These are phyloP conservation scores for Garra rufa DNA, from an alignment of 2,113 vertebrate species.

Conservation along the genomic window DNA sequence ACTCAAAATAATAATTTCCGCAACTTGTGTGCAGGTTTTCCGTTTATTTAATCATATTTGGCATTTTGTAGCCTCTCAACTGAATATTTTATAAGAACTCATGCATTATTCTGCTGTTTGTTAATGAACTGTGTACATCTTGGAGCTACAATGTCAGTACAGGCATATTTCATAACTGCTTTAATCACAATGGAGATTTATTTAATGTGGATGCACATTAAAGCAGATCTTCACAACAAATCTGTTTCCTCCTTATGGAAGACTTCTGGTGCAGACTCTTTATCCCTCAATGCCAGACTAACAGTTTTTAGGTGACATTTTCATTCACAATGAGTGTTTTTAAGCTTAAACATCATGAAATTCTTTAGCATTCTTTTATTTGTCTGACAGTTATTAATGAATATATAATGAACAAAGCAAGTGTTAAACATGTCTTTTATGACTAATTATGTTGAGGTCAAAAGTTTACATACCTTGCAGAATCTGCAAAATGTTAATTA, in stretches of 20 bases:
- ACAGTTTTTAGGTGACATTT: not conserved
- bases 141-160: constrained; percentile 4
- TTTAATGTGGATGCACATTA: not conserved
- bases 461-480: too few relatives aligned
- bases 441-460: too few relatives aligned
- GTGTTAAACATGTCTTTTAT: not conserved
- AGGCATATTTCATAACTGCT: constrained; percentile 3
- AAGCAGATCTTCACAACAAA: not conserved
- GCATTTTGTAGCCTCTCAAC: not conserved
- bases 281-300: not conserved
- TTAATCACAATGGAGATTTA: not conserved
- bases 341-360: not conserved
- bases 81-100: constrained; percentile 18
- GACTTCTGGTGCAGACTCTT: not conserved
- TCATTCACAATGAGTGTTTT: not conserved
- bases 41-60: constrained; percentile 14
- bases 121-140: constrained; percentile 21
- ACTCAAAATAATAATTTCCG: not conserved
- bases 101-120: constrained; percentile 28
- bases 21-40: not conserved
- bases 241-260: not conserved
- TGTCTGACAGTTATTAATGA: too few relatives aligned
- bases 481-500: too few relatives aligned
- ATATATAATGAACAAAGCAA: not conserved
- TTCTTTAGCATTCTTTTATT: not conserved